These are phyloP conservation scores for Sinhomidia bicolor DNA, from an alignment of 2,888 invertebrate species.

Conservation along the genomic window DNA sequence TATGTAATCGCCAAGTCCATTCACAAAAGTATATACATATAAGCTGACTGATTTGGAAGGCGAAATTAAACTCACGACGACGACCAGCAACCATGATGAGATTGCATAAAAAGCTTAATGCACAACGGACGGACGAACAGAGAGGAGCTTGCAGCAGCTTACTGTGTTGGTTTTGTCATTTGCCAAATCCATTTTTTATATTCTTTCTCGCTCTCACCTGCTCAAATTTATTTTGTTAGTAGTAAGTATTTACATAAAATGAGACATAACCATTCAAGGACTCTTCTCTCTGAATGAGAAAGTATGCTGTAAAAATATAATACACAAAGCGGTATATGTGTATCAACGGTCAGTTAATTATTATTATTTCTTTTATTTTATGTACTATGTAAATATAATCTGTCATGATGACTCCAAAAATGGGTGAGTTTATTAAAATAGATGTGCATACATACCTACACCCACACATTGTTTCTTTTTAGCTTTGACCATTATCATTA, in stretches of 20 bases:
- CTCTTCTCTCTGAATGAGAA: no score
- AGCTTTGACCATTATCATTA: no score
- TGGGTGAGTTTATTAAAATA: not conserved
- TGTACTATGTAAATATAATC: no score
- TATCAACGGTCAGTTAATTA: no score
- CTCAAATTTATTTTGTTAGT: not conserved
- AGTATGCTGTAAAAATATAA: no score
- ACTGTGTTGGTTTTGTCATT: constrained; percentile 36
- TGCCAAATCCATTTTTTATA: not conserved
- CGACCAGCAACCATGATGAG: not conserved
- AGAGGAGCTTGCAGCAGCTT: not conserved
- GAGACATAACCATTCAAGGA: not conserved
- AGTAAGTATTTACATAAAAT: constrained; percentile 7
- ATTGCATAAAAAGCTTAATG: constrained; percentile 35
- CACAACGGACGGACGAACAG: no score
- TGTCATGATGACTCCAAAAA: not conserved
- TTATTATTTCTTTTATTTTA: no score
- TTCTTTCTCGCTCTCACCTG: not conserved
- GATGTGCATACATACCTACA: not conserved
- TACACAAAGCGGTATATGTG: no score
- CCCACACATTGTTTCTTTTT: no score
- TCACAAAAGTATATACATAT: constrained; percentile 41
- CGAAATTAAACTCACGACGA: constrained; percentile 40
- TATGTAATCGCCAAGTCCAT: constrained; percentile 9
- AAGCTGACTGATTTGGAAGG: constrained; percentile 61